phyloP scores from a whole-genome alignment of 1,140 invertebrate genomes.

The Drosophila setifemur region DNA sequence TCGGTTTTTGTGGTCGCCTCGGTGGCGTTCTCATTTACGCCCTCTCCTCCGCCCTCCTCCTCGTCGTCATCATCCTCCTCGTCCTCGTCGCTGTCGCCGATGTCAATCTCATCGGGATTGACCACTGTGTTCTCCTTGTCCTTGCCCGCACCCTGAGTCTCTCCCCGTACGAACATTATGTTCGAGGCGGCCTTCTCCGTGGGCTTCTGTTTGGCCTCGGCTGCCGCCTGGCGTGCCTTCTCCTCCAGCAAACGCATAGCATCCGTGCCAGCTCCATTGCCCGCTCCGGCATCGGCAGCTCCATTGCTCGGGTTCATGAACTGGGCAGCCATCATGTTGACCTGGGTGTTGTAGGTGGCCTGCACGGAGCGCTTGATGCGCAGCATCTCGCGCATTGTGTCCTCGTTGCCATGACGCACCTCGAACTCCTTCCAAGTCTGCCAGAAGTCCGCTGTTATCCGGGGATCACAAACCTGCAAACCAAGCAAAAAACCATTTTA shows the following conservation, averaged over 20 bases:
- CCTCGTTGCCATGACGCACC: conserved; percentile 99
- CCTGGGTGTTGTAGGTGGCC: conserved; percentile 97
- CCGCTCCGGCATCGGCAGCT: conserved; percentile 86
- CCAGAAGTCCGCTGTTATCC: conserved; percentile 97
- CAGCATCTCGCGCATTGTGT: conserved; percentile 99
- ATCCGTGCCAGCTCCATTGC: conserved; percentile 87
- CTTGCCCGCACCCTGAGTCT: conserved; percentile 90
- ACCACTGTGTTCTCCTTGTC: conserved; percentile 85
- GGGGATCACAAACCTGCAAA: conserved; percentile 95
- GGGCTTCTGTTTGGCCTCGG: conserved; percentile 49
- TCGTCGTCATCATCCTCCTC: conserved; percentile 88
- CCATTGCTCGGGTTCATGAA: conserved; percentile 91
- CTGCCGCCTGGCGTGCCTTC: conserved; percentile 85
- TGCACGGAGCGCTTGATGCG: conserved; percentile 98
- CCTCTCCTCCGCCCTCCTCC: conserved; percentile 86
- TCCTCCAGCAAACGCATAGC: conserved; percentile 95
- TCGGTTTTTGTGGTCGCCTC: conserved; percentile 81
- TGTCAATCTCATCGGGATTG: conserved; percentile 97
- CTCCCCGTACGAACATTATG: conserved; percentile 93
- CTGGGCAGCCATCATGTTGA: conserved; percentile 99
- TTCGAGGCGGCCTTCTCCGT: conserved; percentile 82
- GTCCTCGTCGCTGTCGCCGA: conserved; percentile 91
- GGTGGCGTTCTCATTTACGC: conserved; percentile 82
- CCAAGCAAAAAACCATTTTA: no score
- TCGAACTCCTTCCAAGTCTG: conserved; percentile 99